Percentiles rank a stretch among this genome's conserved stretches.
These are phyloP conservation scores for Lutjanus argentimaculatus DNA, from an alignment of 2,797 vertebrate genomes.

Conservation along the genomic window DNA sequence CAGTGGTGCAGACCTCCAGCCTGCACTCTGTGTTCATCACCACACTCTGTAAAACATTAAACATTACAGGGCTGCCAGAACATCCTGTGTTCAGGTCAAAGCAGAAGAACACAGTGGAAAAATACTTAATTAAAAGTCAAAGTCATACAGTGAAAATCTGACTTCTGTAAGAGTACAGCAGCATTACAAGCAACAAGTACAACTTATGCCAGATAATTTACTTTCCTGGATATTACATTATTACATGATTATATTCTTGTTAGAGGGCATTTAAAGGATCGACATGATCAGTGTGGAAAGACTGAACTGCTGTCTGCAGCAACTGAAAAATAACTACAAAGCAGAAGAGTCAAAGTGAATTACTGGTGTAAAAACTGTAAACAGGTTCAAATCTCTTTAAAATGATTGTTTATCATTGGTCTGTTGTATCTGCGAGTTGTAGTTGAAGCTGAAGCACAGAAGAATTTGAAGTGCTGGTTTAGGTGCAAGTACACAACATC, in stretches of 20 bases:
- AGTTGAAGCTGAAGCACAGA: not conserved
- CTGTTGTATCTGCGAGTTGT: not conserved
- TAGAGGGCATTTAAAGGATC: not conserved
- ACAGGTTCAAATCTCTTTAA: not conserved
- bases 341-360: too few species aligned
- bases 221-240: not conserved
- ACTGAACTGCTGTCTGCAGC: not conserved
- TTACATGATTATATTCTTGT: not conserved
- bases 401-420: not conserved
- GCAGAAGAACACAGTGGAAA: not conserved
- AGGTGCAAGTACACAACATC: not conserved
- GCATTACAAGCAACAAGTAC: not conserved
- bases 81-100: not conserved
- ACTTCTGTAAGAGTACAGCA: not conserved
- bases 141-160: too few species aligned
- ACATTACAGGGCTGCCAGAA: not conserved
- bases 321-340: not conserved
- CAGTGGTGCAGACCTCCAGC: slow-evolving; percentile 17
- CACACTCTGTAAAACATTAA: not conserved
- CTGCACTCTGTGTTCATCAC: not conserved
- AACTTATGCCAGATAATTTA: not conserved
- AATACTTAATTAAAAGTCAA: not conserved
- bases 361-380: not conserved
- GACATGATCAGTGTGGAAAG: not conserved
- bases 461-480: not conserved